Evolutionary conservation across 2,888 invertebrate species (phyloP), one percentile per base, ranked within the genome.

Genomic region (Acronicta aceris): DNA sequence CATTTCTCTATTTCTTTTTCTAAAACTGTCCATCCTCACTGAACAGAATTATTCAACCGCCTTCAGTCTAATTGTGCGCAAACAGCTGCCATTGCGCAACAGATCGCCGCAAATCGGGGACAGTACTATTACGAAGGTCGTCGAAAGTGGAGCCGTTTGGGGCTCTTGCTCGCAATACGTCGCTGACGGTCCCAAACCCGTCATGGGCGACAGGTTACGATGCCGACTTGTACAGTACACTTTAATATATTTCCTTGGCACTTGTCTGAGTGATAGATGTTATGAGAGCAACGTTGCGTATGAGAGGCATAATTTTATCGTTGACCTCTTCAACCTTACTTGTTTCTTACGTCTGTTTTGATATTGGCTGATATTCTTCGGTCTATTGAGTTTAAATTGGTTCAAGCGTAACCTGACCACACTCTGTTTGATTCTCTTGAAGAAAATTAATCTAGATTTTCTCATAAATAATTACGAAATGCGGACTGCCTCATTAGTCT

Each of bases 131-230:
- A 61, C 43, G 76, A 78, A 84, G 84, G 84, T 68, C 77, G 77
- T 81, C 76, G 85, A 84, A 83, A 84, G 85, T 81, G 80, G 72
- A 80, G 80, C 72, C 76, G 76, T 81, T 82, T 76, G 76, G 68
- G 62, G 67, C 59, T 79, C 63, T 62, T 48, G 63, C 65, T 68
- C 59, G 76, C 72, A 61, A 68, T 75, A 72, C 68, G 61, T 74
- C 71, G 67, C 66, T 63, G 78, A 78, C 78, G 69, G 78, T 53
- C 56, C 65, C 69, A 60, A 70, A 78, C 80, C 59, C 48, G 78
- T 78, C 78, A 78, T 74, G 78, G 78, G 78, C 78, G 53, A 78
- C 78, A 41, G 59, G 71, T 78, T 74, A 36, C 6, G 40, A 52
- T 51, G 63, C 70, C 54, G 41, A 58, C 30, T 55, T 59, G 59